Evolutionary conservation across 2,797 vertebrate genomes (phyloP), one percentile per base, ranked within the genome.

Genomic region (Syngnathus rostellatus): DNA sequence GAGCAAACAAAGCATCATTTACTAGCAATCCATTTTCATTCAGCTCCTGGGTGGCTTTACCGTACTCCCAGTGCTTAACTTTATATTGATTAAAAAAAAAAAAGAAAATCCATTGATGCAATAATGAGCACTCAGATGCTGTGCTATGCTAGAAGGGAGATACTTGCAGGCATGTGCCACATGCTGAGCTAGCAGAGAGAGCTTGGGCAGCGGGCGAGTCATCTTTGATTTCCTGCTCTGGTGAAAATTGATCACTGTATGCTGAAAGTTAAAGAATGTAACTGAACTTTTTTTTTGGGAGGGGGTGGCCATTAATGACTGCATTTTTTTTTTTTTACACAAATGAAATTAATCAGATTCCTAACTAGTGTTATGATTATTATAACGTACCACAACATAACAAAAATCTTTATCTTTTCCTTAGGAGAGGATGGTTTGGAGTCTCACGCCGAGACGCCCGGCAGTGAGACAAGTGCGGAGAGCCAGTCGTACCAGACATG

Each of bases 341-440:
- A 31, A 31, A 31, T 0, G 3, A 31, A 3, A 31, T 31, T 31
- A 31, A 31, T 31, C 31, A 4, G 31, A 31, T 4, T 31, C 5
- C 31, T 31, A 31, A 31, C 31, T 31, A 31, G 3, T 31, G 31
- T 31, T 31, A 31, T 0, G 31, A 31, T 31, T 31, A 31, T 31
- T 31, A 31, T 31, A 31, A 4, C 3, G 3, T 31, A 31, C 3
- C 31, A 31, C 31, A 31, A 31, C 31, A 31, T 31, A 31, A 31
- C 31, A 31, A 31, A 31, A 4, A 4, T 25, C 0, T 68, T 54
- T 62, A 6, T 68, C 1, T 48, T 76, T 70, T 69, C 54, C 51
- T 62, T 82, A 98, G 97, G 93, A 89, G 95, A 96, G 68, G 95
- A 98, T 72, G 95, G 93, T 70, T 85, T 91, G 0, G 96, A 97